Evolutionary conservation across 2,797 vertebrate species (phyloP).

Genomic region (Enteromius mattozi): DNA sequence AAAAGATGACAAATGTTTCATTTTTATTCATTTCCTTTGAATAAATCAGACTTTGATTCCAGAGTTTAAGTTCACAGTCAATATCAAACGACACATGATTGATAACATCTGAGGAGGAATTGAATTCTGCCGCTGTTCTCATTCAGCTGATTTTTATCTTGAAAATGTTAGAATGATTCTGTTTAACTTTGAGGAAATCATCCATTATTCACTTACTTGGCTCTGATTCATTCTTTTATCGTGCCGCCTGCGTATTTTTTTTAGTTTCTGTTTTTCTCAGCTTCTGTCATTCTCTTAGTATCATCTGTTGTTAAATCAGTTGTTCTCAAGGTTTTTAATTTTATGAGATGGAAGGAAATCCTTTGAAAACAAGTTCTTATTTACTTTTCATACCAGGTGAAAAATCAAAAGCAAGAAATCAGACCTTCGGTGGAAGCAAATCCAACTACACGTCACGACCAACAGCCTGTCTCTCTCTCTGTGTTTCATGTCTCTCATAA

Average conservation of each 20-base stretch:
- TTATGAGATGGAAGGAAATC: not conserved
- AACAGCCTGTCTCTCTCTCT: not conserved
- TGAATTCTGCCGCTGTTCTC: not conserved
- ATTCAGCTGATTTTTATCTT: conserved; percentile 30
- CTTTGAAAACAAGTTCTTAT: not conserved
- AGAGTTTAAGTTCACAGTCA: not conserved
- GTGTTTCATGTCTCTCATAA: not conserved
- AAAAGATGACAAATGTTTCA: not conserved
- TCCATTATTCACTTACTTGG: conserved; percentile 5
- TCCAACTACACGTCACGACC: not conserved
- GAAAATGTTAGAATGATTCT: conserved; percentile 22
- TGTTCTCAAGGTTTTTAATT: not conserved
- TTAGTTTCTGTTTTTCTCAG: not conserved
- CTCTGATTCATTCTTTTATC: not conserved
- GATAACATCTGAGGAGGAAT: conserved; percentile 8
- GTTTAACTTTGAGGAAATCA: conserved; percentile 27
- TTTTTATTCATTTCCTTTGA: not conserved
- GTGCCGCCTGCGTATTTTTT: not conserved
- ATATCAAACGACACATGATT: not conserved
- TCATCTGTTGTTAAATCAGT: not conserved
- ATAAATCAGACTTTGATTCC: not conserved
- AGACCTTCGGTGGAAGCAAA: not conserved
- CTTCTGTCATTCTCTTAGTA: not conserved
- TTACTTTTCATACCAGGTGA: not conserved
- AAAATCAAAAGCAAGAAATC: not conserved